A percentile compares a stretch with the other conserved stretches of the same genome.
Conservation (phyloP, 2,113 vertebrate species). For the Chiloscyllium plagiosum region DNA sequence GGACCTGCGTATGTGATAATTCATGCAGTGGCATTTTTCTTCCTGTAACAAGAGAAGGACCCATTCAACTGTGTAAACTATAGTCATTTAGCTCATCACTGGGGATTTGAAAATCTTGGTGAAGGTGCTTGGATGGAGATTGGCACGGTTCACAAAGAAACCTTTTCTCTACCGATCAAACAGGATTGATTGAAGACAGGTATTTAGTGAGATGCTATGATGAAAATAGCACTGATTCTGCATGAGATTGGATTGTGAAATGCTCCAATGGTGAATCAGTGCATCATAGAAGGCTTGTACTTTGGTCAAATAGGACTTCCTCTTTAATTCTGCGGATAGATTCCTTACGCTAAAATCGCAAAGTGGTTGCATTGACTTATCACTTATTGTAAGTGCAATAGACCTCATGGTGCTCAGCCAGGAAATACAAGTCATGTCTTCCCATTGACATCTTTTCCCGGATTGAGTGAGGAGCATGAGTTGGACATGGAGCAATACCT, state of each 20-base stretch:
- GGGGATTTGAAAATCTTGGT: background rate
- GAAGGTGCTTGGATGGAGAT: background rate
- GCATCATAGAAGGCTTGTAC: background rate
- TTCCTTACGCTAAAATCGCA: background rate
- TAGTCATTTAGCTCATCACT: background rate
- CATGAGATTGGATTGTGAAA: background rate
- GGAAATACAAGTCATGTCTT: background rate
- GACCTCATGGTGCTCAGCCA: background rate
- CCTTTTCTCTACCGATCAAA: background rate
- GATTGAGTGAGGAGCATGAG: background rate
- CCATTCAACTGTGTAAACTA: background rate
- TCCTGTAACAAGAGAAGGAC: conserved; percentile 3
- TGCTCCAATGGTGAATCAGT: background rate
- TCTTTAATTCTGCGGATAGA: background rate
- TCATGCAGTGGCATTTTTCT: background rate
- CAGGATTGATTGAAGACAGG: background rate
- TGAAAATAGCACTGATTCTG: background rate
- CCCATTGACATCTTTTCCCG: background rate
- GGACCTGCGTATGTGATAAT: background rate
- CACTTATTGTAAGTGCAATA: background rate
- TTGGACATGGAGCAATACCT: background rate
- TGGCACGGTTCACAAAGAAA: background rate
- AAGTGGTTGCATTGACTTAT: background rate
- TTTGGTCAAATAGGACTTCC: background rate
- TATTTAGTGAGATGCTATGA: background rate